These are phyloP conservation scores for Chaetogeoica ovagalla DNA, from an alignment of 2,888 invertebrate species.

Conservation along the genomic window DNA sequence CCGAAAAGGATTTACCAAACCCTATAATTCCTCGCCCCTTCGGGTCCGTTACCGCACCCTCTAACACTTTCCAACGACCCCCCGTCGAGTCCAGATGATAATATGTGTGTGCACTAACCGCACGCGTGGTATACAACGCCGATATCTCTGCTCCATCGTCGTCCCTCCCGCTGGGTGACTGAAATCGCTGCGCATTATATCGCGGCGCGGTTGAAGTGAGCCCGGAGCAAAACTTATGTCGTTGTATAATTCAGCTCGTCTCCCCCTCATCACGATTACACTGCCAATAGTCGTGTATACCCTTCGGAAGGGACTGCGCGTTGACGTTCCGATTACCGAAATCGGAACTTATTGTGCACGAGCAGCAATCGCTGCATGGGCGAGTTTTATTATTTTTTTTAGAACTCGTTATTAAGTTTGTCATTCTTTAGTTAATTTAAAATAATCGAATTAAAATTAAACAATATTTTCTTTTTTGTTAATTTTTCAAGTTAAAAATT, in stretches of 20 bases:
- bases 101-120: constrained; percentile 2
- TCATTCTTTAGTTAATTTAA: no score
- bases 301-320: constrained; percentile 3
- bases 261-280: no score
- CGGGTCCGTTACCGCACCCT: constrained; percentile 19
- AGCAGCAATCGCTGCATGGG: no score
- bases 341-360: neutral
- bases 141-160: constrained; percentile 38
- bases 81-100: constrained; percentile 25
- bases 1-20: constrained; percentile 36
- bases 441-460: no score
- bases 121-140: constrained; percentile 7
- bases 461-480: no score
- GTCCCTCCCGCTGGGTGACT: neutral
- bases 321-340: constrained; percentile 8
- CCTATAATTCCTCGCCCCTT: constrained; percentile 17
- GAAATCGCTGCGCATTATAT: constrained; percentile 13
- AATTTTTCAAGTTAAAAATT: no score
- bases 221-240: constrained; percentile 26
- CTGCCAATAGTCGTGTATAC: no score
- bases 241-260: constrained; percentile 29
- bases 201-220: neutral
- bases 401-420: no score
- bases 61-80: constrained; percentile 31
- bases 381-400: no score